A percentile compares a stretch with the other conserved stretches of the same genome.
phyloP scores from a whole-genome alignment of 2,113 vertebrate species.

The Pelodiscus sinensis region DNA sequence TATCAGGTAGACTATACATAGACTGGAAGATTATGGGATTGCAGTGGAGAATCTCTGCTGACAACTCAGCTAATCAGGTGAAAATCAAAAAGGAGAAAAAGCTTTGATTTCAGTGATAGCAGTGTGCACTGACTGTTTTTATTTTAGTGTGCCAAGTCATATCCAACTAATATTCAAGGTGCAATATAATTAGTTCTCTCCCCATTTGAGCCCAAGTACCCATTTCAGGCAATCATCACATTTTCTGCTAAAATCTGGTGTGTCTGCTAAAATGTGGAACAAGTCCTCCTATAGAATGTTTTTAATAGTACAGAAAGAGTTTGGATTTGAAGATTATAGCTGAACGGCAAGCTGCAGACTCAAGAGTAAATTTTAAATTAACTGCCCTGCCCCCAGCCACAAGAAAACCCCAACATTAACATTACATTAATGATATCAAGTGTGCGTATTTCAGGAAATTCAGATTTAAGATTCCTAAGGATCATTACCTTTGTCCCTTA shows the following conservation, averaged over 20 bases:
- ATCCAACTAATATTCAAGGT: not conserved
- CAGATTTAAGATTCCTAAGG: not conserved
- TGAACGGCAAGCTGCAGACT: not conserved
- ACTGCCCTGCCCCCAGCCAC: not conserved
- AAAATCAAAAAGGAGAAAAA: not conserved
- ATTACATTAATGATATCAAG: not conserved
- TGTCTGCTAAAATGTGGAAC: not conserved
- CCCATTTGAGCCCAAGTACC: not conserved
- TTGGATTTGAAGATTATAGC: not conserved
- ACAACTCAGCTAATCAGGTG: not conserved
- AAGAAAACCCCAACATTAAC: not conserved
- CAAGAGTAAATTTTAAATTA: not conserved
- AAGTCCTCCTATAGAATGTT: not conserved
- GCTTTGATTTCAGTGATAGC: not conserved
- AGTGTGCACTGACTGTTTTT: not conserved
- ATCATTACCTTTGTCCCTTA: not conserved
- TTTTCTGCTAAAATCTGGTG: not conserved
- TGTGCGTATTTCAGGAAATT: not conserved
- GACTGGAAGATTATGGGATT: not conserved
- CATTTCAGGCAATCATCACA: not conserved
- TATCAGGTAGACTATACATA: not conserved
- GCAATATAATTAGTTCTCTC: not conserved
- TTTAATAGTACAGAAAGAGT: not conserved
- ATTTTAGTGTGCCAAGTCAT: not conserved
- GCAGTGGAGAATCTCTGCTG: not conserved